Percentiles rank a stretch among this genome's conserved stretches.
Evolutionary conservation across 2,113 vertebrate species (phyloP).

Genomic region (Lathamus discolor): DNA sequence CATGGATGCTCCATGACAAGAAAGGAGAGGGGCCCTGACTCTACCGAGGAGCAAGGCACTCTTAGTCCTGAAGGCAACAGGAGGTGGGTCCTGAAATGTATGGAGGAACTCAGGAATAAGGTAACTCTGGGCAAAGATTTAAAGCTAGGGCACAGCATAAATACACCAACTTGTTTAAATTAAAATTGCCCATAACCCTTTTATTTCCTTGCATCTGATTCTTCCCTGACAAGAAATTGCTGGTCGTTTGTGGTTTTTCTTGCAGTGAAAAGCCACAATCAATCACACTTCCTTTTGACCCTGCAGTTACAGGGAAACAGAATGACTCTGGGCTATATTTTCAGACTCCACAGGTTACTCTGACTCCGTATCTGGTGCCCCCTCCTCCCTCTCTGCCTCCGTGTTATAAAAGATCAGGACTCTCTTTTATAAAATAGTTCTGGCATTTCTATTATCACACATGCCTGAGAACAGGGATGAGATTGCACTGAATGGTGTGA

Average conservation of each 20-base stretch:
- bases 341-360: constrained; percentile 59
- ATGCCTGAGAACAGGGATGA: constrained; percentile 54
- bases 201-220: constrained; percentile 63
- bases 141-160: not conserved
- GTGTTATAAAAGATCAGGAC: constrained; percentile 49
- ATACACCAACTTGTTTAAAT: constrained; percentile 54
- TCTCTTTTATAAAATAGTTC: constrained; percentile 62
- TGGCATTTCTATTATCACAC: constrained; percentile 71
- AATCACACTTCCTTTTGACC: constrained; percentile 34
- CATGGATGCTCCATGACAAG: not conserved
- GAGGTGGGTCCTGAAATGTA: not conserved
- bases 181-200: constrained; percentile 56
- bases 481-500: constrained; percentile 42
- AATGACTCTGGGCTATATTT: constrained; percentile 51
- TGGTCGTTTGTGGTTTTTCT: constrained; percentile 20
- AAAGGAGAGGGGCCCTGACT: not conserved
- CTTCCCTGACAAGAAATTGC: constrained; percentile 54
- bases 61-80: not conserved
- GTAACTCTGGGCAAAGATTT: not conserved
- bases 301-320: constrained; percentile 46
- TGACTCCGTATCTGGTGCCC: not conserved
- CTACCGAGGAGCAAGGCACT: fast-evolving
- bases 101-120: not conserved
- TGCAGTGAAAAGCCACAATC: constrained; percentile 58
- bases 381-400: not conserved